phyloP scores from a whole-genome alignment of 2,888 invertebrate genomes.

The Hydropsyche betteni region DNA sequence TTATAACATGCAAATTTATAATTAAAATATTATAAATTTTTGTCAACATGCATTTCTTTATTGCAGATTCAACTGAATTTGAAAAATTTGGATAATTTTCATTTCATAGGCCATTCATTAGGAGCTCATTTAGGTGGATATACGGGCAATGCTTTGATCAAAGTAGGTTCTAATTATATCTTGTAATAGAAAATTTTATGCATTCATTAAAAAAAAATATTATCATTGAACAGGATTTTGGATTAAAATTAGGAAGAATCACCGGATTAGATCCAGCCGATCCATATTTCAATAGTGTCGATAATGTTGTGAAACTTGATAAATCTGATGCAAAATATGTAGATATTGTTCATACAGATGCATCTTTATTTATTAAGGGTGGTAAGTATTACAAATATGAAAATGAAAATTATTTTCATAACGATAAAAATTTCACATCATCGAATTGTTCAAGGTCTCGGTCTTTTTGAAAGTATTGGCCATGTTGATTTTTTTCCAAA shows the following conservation, averaged over 20 bases:
- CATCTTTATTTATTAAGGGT: slow-evolving; percentile 77
- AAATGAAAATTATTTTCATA: background rate
- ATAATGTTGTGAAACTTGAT: slow-evolving; percentile 83
- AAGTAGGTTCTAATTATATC: slow-evolving; percentile 57
- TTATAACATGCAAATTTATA: background rate
- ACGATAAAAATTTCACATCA: no score
- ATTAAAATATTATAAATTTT: slow-evolving; percentile 20
- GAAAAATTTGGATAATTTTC: slow-evolving; percentile 72
- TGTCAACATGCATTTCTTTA: background rate
- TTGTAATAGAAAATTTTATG: background rate
- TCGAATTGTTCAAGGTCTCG: slow-evolving; percentile 64
- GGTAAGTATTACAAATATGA: slow-evolving; percentile 58
- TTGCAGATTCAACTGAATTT: slow-evolving; percentile 67
- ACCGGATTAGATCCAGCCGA: slow-evolving; percentile 92
- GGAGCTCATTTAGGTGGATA: slow-evolving; percentile 88
- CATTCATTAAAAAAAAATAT: background rate
- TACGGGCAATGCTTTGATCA: slow-evolving; percentile 79
- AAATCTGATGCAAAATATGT: slow-evolving; percentile 88
- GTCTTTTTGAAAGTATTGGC: slow-evolving; percentile 82
- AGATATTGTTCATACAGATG: slow-evolving; percentile 90
- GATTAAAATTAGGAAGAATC: slow-evolving; percentile 78
- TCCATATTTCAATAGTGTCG: slow-evolving; percentile 86
- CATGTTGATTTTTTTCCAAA: slow-evolving; percentile 94
- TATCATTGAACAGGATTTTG: slow-evolving; percentile 65
- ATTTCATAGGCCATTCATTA: slow-evolving; percentile 87